These are phyloP conservation scores for Galerucella calmariensis DNA, from an alignment of 2,888 invertebrate genomes.

Conservation along the genomic window DNA sequence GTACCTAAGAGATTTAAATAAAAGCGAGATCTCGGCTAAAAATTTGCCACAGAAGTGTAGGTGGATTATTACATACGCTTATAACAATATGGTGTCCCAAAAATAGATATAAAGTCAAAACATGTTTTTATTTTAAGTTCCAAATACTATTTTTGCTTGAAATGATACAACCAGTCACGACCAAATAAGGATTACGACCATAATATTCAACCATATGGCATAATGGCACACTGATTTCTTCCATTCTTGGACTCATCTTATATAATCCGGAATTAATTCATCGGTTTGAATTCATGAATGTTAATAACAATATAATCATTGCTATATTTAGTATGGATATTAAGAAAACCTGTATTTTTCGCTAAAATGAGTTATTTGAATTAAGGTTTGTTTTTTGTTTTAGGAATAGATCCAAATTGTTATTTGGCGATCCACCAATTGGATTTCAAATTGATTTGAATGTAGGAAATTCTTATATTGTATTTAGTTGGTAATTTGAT, in stretches of 20 bases:
- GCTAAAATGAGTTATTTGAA: background rate
- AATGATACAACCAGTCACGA: background rate
- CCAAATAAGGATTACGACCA: constrained; percentile 24
- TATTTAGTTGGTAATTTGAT: no score
- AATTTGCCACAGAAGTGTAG: background rate
- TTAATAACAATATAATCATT: background rate
- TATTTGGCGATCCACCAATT: background rate
- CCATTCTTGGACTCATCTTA: constrained; percentile 21
- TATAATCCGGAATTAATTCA: constrained; percentile 28
- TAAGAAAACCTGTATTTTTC: background rate
- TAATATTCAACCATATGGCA: constrained; percentile 27
- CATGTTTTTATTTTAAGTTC: constrained; percentile 3
- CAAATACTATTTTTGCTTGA: background rate
- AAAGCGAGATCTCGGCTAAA: background rate
- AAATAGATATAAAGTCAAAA: background rate
- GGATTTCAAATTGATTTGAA: no score
- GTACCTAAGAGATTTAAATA: no score
- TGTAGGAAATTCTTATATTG: no score
- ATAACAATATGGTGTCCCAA: background rate
- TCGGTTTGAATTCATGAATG: background rate
- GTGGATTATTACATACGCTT: background rate
- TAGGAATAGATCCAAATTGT: background rate
- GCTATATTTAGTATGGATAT: background rate
- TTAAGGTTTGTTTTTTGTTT: background rate
- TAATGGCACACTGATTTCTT: constrained; percentile 21